Evolutionary conservation across 2,113 vertebrate genomes (phyloP).

Genomic region (Gymnogyps californianus): DNA sequence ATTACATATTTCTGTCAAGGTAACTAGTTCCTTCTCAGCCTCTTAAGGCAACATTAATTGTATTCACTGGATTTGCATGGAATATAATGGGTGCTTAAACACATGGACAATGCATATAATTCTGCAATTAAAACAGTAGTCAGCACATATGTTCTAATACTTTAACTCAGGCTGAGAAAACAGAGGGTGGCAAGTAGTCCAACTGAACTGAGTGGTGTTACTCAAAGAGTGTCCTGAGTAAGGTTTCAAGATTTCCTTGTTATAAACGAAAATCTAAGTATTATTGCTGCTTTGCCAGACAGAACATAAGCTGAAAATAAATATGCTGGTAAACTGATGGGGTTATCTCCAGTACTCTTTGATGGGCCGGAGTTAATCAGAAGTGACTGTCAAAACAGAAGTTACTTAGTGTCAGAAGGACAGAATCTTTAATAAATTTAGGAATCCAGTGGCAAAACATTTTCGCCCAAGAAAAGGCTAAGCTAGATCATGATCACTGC

Average conservation of each 20-base stretch:
- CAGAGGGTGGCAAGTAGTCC: neutral
- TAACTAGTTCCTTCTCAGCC: neutral
- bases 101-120: neutral
- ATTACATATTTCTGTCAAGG: neutral
- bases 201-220: neutral
- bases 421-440: neutral
- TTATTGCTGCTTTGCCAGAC: neutral
- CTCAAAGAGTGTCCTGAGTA: neutral
- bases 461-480: slow-evolving; percentile 3
- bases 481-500: neutral
- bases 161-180: neutral
- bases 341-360: neutral
- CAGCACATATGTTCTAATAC: neutral
- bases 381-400: neutral
- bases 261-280: neutral
- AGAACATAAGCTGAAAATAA: neutral
- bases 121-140: neutral
- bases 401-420: neutral
- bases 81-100: neutral
- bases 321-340: neutral
- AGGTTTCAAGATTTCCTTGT: neutral
- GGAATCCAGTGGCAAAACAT: neutral
- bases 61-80: neutral
- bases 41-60: neutral
- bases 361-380: neutral